Evolutionary conservation across 92 coral and sea anemone species (phyloP), one percentile per base, ranked within the genome.

Genomic region (Phenganax marumi): DNA sequence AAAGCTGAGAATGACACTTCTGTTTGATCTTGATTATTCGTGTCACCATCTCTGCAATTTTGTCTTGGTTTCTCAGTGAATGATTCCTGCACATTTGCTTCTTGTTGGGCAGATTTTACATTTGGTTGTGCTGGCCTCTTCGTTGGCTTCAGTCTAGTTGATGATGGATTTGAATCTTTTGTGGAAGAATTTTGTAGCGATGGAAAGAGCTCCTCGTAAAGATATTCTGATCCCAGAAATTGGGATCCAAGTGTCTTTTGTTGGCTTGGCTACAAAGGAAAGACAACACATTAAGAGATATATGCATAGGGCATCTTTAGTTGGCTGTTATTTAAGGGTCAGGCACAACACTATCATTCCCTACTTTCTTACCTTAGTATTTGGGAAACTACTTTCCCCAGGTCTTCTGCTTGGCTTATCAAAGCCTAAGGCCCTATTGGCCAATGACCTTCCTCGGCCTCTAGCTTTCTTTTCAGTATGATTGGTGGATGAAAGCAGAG

Each of bases 371-470:
- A 58, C 23, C 65, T 14, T 18, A 7, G 21, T 25, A 62, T 62
- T 53, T 26, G 68, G 46, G 33, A 21, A 17, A 6, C 19, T 43
- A 43, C 50, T 74, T 8, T 82, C 84, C 49, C 73, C 84, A 48
- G 91, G 91, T 47, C 86, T 64, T 77, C 91, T 85, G 23, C 84
- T 78, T 3, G 91, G 91, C 48, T 81, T 81, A 26, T 62, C 74
- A 5, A 52, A 25, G 58, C 66, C 39, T 11, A 81, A 52, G n/a
- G 88, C 88, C 17, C 88, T 81, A 25, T 70, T 70, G 46, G 64
- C 70, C 51, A 84, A 50, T 48, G 80, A 81, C 12, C 80, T 77
- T 52, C 91, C 91, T 49, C 89, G 52, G 12, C 91, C 91, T 39
- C 86, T 52, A 12, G 81, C 7, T 17, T 52, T 72, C 25, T 23